Evolutionary conservation across 2,113 vertebrate species (phyloP).

Genomic region (Ciconia maguari): DNA sequence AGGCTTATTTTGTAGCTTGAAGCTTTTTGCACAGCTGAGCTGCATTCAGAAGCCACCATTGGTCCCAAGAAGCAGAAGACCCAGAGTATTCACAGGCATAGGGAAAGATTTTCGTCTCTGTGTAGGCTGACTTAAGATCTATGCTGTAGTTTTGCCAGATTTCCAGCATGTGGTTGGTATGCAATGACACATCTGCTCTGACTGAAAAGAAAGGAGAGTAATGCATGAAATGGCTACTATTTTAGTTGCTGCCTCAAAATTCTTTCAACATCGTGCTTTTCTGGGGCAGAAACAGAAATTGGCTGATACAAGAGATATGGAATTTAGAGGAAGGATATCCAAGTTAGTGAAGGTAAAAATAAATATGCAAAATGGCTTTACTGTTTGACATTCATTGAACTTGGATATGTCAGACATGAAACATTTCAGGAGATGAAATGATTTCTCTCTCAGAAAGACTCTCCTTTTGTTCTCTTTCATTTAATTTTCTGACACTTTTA

Average conservation of each 20-base stretch:
- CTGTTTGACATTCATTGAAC: not conserved
- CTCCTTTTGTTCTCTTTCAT: not conserved
- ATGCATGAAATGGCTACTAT: not conserved
- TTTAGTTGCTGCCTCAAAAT: not conserved
- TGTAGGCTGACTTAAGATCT: slow-evolving; percentile 8
- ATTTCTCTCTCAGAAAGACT: not conserved
- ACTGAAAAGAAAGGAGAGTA: not conserved
- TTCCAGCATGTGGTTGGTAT: slow-evolving; percentile 33
- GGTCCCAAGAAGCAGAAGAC: slow-evolving; percentile 8
- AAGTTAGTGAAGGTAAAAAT: not conserved
- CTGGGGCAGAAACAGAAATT: not conserved
- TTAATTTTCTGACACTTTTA: not conserved
- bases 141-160: slow-evolving; percentile 12
- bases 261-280: not conserved
- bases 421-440: not conserved
- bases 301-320: not conserved
- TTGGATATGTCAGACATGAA: not conserved
- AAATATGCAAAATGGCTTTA: not conserved
- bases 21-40: slow-evolving; percentile 17
- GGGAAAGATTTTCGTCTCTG: not conserved
- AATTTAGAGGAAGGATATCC: not conserved
- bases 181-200: not conserved
- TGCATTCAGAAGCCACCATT: not conserved
- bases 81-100: not conserved
- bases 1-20: slow-evolving; percentile 18